Conservation (phyloP, 2,797 vertebrate species). For the Rachycentron canadum region DNA sequence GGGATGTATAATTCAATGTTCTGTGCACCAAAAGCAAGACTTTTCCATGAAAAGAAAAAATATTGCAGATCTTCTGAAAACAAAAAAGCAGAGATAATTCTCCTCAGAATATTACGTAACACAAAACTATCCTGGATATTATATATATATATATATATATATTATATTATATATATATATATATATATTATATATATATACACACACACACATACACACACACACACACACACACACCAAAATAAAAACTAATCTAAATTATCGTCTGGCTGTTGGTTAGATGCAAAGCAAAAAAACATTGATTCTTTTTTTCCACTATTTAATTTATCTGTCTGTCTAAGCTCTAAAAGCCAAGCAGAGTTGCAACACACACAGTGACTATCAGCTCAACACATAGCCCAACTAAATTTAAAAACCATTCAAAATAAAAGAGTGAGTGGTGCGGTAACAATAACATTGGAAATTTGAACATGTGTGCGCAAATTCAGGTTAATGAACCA, state of each 20-base stretch:
- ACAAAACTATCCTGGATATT: conserved; percentile 7
- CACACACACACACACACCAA: too few species aligned
- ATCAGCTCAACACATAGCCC: conserved; percentile 5
- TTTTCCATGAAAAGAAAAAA: conserved; percentile 38
- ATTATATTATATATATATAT: too few species aligned
- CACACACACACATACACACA: too few species aligned
- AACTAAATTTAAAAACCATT: conserved; percentile 4
- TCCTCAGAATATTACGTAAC: conserved; percentile 39
- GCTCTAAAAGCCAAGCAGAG: conserved; percentile 20
- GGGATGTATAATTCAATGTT: conserved; percentile 68
- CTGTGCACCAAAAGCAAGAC: conserved; percentile 36
- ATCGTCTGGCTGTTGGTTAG: conserved; percentile 8
- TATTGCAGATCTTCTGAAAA: conserved; percentile 21
- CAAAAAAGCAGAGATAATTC: conserved; percentile 6
- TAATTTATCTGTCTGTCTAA: conserved; percentile 5
- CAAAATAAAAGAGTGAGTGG: background rate
- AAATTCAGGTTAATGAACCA: background rate
- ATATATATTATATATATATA: too few species aligned
- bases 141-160: too few species aligned
- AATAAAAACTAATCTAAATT: too few species aligned
- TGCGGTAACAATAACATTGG: background rate
- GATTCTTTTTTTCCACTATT: conserved; percentile 2
- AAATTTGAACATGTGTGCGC: conserved; percentile 1
- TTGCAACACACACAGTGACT: conserved; percentile 10
- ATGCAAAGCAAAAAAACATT: conserved; percentile 24